phyloP scores from a whole-genome alignment of 2,113 vertebrate species.

The Nerophis lumbriciformis region DNA sequence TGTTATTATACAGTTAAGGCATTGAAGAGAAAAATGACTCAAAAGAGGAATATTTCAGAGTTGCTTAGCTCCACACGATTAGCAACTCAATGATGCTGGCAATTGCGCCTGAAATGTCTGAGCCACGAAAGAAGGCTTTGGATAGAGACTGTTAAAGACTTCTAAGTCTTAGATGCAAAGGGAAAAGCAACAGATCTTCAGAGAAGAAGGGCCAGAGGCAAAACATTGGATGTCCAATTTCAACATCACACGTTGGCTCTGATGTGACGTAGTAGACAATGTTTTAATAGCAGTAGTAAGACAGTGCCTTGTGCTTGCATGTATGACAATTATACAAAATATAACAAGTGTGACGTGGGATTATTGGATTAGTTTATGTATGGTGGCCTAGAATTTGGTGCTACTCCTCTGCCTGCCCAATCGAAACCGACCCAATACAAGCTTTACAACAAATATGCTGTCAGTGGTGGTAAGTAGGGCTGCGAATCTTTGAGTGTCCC shows the following conservation, averaged over 20 bases:
- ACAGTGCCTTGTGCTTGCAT: no score
- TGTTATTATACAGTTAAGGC: conserved; percentile 20
- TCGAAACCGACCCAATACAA: no score
- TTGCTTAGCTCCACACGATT: conserved; percentile 26
- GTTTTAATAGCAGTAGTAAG: no score
- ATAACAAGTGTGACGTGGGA: no score
- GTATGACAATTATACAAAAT: no score
- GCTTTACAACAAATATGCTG: no score
- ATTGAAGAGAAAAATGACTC: conserved; percentile 18
- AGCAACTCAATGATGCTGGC: conserved; percentile 22
- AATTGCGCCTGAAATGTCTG: conserved; percentile 10
- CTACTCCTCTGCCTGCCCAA: no score
- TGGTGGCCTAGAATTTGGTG: no score
- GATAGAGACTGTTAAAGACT: background rate
- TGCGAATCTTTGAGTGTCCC: no score
- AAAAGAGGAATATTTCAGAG: conserved; percentile 15
- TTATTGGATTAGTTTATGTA: no score
- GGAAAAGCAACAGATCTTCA: conserved; percentile 21
- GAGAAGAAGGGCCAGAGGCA: conserved; percentile 7
- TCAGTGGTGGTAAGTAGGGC: no score
- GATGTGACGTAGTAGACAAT: no score
- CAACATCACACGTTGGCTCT: conserved; percentile 6
- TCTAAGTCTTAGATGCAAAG: conserved; percentile 6
- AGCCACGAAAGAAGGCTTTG: conserved; percentile 28
- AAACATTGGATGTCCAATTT: conserved; percentile 23